These are phyloP conservation scores for Drosophila watanabei DNA, from an alignment of 1,140 invertebrate species.

Conservation along the genomic window DNA sequence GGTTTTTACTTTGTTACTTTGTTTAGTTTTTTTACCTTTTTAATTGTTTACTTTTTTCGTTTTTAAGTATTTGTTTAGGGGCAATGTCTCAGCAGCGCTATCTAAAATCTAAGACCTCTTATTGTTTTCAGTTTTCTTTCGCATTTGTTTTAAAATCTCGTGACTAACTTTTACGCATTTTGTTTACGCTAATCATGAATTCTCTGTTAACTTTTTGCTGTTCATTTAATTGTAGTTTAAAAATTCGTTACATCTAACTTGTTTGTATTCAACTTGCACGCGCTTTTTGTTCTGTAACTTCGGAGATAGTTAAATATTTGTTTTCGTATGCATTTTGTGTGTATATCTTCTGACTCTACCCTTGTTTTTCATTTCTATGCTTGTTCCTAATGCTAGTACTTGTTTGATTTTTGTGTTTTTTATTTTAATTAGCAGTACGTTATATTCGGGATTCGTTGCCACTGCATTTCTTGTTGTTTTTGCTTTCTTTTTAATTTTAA, in stretches of 20 bases:
- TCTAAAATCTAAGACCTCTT: constrained; percentile 24
- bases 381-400: constrained; percentile 22
- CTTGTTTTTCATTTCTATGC: constrained; percentile 6
- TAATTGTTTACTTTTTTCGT: background rate
- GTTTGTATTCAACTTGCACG: constrained; percentile 30
- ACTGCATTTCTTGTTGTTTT: constrained; percentile 31
- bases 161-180: constrained; percentile 14
- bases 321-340: constrained; percentile 24
- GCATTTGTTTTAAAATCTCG: constrained; percentile 25
- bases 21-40: background rate
- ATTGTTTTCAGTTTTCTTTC: constrained; percentile 23
- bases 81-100: constrained; percentile 24
- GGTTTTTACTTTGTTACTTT: background rate
- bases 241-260: constrained; percentile 57
- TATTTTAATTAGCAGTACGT: constrained; percentile 26
- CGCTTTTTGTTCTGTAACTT: constrained; percentile 48
- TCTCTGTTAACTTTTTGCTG: constrained; percentile 79
- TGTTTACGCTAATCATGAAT: constrained; percentile 73
- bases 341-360: constrained; percentile 10
- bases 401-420: constrained; percentile 17
- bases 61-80: constrained; percentile 1
- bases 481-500: constrained; percentile 57
- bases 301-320: constrained; percentile 59
- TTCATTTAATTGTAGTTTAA: constrained; percentile 67
- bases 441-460: constrained; percentile 42